These are phyloP conservation scores for Diaperis boleti DNA, from an alignment of 2,888 invertebrate genomes.

Conservation along the genomic window DNA sequence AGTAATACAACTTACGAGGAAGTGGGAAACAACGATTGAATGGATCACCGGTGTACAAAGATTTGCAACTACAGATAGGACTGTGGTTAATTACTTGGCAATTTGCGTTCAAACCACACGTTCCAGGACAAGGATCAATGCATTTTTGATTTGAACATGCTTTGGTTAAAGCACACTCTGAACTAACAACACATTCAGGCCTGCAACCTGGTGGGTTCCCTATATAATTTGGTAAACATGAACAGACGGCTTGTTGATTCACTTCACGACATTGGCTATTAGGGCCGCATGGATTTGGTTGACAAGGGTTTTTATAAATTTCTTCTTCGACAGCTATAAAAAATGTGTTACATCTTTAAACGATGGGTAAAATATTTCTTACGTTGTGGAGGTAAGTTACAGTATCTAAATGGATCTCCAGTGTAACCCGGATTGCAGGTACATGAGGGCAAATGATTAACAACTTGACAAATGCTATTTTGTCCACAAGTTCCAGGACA, in stretches of 20 bases:
- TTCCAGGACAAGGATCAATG: slow-evolving; percentile 79
- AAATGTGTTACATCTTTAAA: no score
- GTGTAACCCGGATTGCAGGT: slow-evolving; percentile 78
- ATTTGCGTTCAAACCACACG: slow-evolving; percentile 76
- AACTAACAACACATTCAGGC: slow-evolving; percentile 80
- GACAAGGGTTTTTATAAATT: slow-evolving; percentile 64
- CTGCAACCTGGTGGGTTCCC: slow-evolving; percentile 83
- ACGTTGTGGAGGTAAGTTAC: slow-evolving; percentile 54
- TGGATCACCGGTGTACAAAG: slow-evolving; percentile 80
- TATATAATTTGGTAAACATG: slow-evolving; percentile 78
- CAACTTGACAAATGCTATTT: slow-evolving; percentile 80
- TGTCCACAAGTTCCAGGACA: slow-evolving; percentile 84
- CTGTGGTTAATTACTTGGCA: slow-evolving; percentile 84
- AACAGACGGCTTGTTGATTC: slow-evolving; percentile 80
- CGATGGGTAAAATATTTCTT: no score
- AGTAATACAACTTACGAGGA: slow-evolving; percentile 50
- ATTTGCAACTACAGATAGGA: slow-evolving; percentile 42
- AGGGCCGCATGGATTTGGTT: slow-evolving; percentile 77
- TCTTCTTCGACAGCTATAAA: slow-evolving; percentile 59
- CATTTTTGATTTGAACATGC: slow-evolving; percentile 84
- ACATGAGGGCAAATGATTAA: slow-evolving; percentile 79
- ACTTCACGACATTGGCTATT: slow-evolving; percentile 80
- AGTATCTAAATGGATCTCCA: slow-evolving; percentile 67
- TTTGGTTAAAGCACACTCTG: slow-evolving; percentile 78
- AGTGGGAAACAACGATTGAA: slow-evolving; percentile 67